These are phyloP conservation scores for Myodes glareolus DNA, from an alignment of 2,113 vertebrate species.

Conservation along the genomic window DNA sequence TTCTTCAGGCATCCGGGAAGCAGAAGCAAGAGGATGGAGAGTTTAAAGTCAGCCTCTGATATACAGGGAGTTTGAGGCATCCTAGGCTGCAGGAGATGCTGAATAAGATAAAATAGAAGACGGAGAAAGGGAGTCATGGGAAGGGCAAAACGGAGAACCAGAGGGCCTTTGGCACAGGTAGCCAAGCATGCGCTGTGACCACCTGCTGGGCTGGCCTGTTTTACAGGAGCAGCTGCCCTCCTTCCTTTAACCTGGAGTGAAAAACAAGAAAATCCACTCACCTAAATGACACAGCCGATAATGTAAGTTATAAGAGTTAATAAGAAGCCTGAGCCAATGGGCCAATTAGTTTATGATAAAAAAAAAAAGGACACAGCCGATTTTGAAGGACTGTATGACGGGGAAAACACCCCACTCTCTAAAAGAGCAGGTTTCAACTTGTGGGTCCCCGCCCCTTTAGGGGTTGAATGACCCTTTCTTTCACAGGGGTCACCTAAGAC, in stretches of 20 bases:
- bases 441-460: no score
- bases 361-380: no score
- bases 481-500: no score
- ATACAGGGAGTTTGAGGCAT: not conserved
- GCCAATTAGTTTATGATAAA: no score
- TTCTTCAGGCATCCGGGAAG: not conserved
- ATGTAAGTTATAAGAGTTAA: no score
- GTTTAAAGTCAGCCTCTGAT: not conserved
- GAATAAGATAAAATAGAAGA: not conserved
- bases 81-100: not conserved
- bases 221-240: not conserved
- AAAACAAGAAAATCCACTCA: not conserved
- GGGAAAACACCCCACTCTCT: no score
- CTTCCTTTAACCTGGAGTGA: not conserved
- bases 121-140: no score
- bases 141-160: not conserved
- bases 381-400: no score
- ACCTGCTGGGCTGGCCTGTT: not conserved
- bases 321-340: no score
- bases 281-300: not conserved
- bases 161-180: not conserved
- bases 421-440: no score
- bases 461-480: no score
- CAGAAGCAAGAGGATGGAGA: not conserved
- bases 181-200: not conserved